Conservation (phyloP, 2,797 vertebrate genomes). For the Odontamblyopus rebecca region DNA sequence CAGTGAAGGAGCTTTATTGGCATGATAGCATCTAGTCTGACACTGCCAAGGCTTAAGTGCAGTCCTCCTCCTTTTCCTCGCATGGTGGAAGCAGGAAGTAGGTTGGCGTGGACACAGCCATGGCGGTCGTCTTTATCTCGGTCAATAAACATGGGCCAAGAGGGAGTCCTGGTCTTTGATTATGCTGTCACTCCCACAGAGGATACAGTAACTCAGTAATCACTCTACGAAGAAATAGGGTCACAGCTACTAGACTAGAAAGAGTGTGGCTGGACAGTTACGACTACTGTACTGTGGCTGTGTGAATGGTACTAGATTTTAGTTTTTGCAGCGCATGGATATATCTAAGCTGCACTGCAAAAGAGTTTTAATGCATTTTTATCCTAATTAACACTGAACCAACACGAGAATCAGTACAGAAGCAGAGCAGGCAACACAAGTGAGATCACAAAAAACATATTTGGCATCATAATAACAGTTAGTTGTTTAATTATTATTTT, state of each 20-base stretch:
- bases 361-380: too few relatives aligned
- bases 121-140: conserved; percentile 66
- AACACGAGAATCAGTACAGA: too few relatives aligned
- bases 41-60: conserved; percentile 62
- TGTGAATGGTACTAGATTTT: too few relatives aligned
- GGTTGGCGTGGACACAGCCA: conserved; percentile 55
- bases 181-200: conserved; percentile 44
- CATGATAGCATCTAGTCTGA: conserved; percentile 52
- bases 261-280: not conserved
- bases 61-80: conserved; percentile 42
- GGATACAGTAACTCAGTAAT: conserved; percentile 29
- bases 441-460: too few relatives aligned
- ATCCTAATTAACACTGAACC: too few relatives aligned
- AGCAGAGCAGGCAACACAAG: too few relatives aligned
- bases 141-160: conserved; percentile 66
- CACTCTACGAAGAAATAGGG: not conserved
- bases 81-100: conserved; percentile 48
- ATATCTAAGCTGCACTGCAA: too few relatives aligned
- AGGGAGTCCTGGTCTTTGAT: conserved; percentile 62
- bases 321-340: too few relatives aligned
- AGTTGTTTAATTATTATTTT: too few relatives aligned
- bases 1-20: conserved; percentile 62
- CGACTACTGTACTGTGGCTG: too few relatives aligned
- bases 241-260: conserved; percentile 4
- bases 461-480: too few relatives aligned